phyloP scores from a whole-genome alignment of 2,797 vertebrate species.

The Serranus cabrilla region DNA sequence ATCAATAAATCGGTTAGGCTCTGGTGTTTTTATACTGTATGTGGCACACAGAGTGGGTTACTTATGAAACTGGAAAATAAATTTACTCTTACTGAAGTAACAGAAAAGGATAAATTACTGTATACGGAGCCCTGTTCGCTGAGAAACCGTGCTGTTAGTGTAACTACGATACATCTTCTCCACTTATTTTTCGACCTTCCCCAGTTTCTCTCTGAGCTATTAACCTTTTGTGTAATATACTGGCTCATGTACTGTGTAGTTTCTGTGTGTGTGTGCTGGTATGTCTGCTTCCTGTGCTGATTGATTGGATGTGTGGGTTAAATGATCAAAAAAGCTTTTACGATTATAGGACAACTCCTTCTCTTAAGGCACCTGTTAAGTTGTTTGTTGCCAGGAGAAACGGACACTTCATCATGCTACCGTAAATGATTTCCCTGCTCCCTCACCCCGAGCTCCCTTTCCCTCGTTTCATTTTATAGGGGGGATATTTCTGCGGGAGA shows the following conservation, averaged over 20 bases:
- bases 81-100: conserved; percentile 2
- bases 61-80: conserved; percentile 8
- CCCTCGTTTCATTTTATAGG: conserved; percentile 67
- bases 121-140: background rate
- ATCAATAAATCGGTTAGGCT: too few species aligned
- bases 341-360: conserved; percentile 74
- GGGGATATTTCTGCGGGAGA: conserved; percentile 64
- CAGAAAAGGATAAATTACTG: conserved; percentile 7
- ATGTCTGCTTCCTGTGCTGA: conserved; percentile 63
- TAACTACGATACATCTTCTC: conserved; percentile 40
- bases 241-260: conserved; percentile 19
- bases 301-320: conserved; percentile 75
- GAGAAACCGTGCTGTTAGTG: conserved; percentile 11
- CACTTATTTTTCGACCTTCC: conserved; percentile 44
- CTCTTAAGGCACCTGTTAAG: conserved; percentile 74
- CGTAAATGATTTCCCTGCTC: conserved; percentile 74
- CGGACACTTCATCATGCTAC: conserved; percentile 70
- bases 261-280: conserved; percentile 29
- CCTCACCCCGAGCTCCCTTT: conserved; percentile 69
- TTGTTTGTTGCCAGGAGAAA: conserved; percentile 74
- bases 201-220: conserved; percentile 48
- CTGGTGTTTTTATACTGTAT: background rate
- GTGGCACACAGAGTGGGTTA: background rate
- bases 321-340: conserved; percentile 83
- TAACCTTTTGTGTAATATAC: conserved; percentile 56